Conservation (phyloP, 2,797 vertebrate genomes). For the Sebastiscus tertius region DNA sequence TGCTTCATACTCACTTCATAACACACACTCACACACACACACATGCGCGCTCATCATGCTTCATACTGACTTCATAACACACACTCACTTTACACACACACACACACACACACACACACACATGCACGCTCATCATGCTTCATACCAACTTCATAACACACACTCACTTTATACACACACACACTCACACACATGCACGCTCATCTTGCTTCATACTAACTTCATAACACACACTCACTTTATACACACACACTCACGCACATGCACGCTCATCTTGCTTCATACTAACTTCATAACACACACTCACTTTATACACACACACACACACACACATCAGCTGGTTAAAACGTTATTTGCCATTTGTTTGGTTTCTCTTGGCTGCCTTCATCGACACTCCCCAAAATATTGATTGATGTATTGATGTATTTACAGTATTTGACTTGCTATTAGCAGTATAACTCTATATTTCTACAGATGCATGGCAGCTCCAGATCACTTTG, state of each 20-base stretch:
- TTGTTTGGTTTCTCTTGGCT: background rate
- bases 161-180: too few relatives aligned
- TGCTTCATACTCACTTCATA: too few relatives aligned
- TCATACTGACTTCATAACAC: too few relatives aligned
- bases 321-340: too few relatives aligned
- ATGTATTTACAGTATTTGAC: background rate
- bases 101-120: too few relatives aligned
- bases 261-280: background rate
- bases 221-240: background rate
- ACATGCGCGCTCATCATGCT: too few relatives aligned
- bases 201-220: slow-evolving; percentile 23
- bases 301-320: background rate
- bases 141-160: too few relatives aligned
- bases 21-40: background rate
- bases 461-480: background rate
- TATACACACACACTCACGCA: background rate
- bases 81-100: too few relatives aligned
- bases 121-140: too few relatives aligned
- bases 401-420: background rate
- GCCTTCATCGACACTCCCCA: background rate
- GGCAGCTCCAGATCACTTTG: background rate
- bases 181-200: background rate
- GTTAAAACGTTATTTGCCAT: background rate
- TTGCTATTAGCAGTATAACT: background rate
- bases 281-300: too few relatives aligned